Evolutionary conservation across 1,140 invertebrate species (phyloP).

Genomic region (Gonatopus flavifemur): DNA sequence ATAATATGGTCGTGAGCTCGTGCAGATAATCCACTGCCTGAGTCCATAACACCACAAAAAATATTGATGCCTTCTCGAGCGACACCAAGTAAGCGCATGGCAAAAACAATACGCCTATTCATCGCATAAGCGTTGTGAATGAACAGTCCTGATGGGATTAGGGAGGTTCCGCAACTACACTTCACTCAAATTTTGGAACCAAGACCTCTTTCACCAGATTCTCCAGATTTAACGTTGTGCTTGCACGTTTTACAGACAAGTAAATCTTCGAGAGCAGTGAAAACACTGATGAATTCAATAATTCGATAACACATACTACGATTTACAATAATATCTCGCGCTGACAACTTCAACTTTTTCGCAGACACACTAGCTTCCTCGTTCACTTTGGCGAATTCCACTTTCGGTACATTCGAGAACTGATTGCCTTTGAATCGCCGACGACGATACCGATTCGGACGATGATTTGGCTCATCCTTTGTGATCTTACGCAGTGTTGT

Average conservation of each 20-base stretch:
- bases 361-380: background rate
- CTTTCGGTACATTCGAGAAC: background rate
- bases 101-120: constrained; percentile 10
- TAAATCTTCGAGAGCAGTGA: constrained; percentile 7
- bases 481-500: background rate
- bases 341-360: background rate
- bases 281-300: constrained; percentile 5
- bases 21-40: background rate
- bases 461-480: background rate
- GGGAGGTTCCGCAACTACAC: constrained; percentile 13
- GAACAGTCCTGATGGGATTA: constrained; percentile 14
- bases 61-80: constrained; percentile 11
- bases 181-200: constrained; percentile 19
- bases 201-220: constrained; percentile 10
- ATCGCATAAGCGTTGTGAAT: constrained; percentile 16
- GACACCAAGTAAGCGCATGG: constrained; percentile 7
- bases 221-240: constrained; percentile 19
- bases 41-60: constrained; percentile 18
- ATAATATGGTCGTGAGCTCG: background rate
- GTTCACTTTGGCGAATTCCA: background rate
- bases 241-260: constrained; percentile 18
- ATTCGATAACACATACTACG: background rate
- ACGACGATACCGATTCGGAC: background rate
- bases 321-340: background rate
- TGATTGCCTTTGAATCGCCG: background rate